Conservation (phyloP, 2,888 invertebrate species). For the Dichetophora obliterata region DNA sequence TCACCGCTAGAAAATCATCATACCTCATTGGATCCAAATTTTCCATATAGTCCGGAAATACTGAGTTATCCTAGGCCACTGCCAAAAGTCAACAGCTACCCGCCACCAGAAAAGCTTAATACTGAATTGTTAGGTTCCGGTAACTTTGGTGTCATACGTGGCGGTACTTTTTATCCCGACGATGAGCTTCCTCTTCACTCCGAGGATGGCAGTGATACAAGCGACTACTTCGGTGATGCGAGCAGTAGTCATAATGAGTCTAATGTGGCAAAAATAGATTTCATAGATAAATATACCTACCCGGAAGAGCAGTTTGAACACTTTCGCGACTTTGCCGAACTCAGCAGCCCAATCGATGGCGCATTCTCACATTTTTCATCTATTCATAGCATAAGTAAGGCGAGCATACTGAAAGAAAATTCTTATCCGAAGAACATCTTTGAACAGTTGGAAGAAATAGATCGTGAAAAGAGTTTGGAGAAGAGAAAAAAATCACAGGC, state of each 20-base stretch:
- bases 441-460: constrained; percentile 81
- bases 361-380: constrained; percentile 87
- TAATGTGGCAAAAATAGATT: constrained; percentile 77
- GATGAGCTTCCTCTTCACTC: constrained; percentile 73
- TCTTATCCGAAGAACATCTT: constrained; percentile 81
- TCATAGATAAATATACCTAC: constrained; percentile 75
- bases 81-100: too few species aligned
- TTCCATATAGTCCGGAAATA: too few species aligned
- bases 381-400: constrained; percentile 82
- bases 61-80: too few species aligned
- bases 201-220: constrained; percentile 53
- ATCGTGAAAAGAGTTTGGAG: constrained; percentile 71
- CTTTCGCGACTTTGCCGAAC: constrained; percentile 90
- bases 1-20: background rate
- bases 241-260: constrained; percentile 78
- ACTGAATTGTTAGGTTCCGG: constrained; percentile 75
- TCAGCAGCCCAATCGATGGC: constrained; percentile 82
- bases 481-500: constrained; percentile 59
- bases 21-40: too few species aligned
- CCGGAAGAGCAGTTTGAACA: constrained; percentile 88
- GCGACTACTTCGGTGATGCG: constrained; percentile 63
- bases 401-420: constrained; percentile 70
- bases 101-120: too few species aligned
- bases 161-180: constrained; percentile 83
- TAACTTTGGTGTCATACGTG: constrained; percentile 84